Conservation (phyloP, 2,113 vertebrate genomes). For the Amphilophus citrinellus region DNA sequence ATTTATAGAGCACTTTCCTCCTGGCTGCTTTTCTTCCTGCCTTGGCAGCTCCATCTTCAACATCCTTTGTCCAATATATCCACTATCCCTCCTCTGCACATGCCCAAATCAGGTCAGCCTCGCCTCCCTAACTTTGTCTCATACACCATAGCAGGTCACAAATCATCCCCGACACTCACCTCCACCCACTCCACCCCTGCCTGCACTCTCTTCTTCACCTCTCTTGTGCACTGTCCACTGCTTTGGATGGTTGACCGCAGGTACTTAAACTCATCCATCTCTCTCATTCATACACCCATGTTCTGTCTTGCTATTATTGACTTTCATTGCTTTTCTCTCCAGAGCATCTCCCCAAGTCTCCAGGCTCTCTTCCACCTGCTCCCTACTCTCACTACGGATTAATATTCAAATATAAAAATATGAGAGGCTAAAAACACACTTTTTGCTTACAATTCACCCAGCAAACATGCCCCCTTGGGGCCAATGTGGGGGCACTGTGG, state of each 20-base stretch:
- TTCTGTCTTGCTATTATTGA: neutral
- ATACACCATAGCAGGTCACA: neutral
- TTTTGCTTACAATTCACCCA: neutral
- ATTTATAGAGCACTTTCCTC: accelerated
- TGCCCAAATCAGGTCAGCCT: neutral
- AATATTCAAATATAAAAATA: neutral
- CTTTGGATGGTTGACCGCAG: neutral
- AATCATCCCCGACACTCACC: neutral
- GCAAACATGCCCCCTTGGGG: neutral
- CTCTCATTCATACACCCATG: neutral
- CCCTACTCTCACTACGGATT: neutral
- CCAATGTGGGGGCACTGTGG: neutral
- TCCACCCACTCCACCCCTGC: neutral
- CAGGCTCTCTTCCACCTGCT: neutral
- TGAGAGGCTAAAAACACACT: neutral
- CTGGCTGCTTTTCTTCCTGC: too few species aligned
- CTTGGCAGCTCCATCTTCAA: neutral
- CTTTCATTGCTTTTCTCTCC: constrained; percentile 6
- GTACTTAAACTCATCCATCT: too few species aligned
- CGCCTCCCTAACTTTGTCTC: neutral
- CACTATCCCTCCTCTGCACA: neutral
- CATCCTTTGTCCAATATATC: neutral
- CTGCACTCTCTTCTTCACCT: neutral
- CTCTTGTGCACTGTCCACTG: neutral
- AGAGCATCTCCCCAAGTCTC: too few species aligned